phyloP scores from a whole-genome alignment of 1,140 invertebrate species.

The Diprion similis region DNA sequence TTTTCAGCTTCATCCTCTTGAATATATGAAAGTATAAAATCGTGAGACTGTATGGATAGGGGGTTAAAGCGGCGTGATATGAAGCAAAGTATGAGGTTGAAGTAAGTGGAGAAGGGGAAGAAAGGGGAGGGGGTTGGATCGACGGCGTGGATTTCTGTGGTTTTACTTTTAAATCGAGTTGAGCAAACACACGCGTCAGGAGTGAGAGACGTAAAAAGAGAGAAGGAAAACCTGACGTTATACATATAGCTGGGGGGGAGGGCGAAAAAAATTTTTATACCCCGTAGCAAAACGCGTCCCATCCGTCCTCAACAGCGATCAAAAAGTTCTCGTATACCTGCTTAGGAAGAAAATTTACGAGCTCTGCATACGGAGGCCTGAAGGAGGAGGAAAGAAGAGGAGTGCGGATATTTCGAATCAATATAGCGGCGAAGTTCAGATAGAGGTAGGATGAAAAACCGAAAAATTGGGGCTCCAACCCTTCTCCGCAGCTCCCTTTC shows the following conservation, averaged over 20 bases:
- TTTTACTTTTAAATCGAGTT: slow-evolving; percentile 8
- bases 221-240: background rate
- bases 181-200: background rate
- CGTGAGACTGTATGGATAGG: too few species aligned
- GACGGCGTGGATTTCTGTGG: background rate
- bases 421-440: background rate
- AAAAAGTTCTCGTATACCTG: background rate
- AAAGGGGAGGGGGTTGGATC: background rate
- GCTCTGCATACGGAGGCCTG: background rate
- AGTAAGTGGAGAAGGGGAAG: background rate
- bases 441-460: background rate
- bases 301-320: background rate
- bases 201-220: background rate
- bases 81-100: background rate
- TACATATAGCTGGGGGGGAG: too few species aligned
- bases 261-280: too few species aligned
- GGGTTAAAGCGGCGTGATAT: background rate
- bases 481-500: background rate
- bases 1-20: too few species aligned
- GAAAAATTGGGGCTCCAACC: background rate
- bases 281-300: background rate
- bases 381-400: background rate
- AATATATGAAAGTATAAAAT: too few species aligned
- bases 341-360: background rate
- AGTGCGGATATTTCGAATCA: background rate